phyloP scores from a whole-genome alignment of 2,888 invertebrate species.

The Psylliodes chrysocephalus region DNA sequence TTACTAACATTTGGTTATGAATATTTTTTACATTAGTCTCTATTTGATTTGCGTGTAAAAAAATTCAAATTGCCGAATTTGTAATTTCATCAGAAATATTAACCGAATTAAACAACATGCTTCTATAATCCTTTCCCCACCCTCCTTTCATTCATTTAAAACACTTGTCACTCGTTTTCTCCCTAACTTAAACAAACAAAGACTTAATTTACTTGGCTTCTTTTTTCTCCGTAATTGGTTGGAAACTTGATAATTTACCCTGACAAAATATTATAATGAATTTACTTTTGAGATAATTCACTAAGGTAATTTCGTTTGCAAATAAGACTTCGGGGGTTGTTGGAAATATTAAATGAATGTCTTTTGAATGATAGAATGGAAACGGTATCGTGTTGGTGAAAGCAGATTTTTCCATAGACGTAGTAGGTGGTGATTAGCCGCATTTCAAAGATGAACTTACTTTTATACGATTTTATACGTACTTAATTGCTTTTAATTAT shows the following conservation, averaged over 20 bases:
- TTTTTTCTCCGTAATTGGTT: conserved; percentile 19
- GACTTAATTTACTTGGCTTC: conserved; percentile 11
- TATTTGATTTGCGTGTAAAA: too few species aligned
- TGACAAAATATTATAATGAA: conserved; percentile 23
- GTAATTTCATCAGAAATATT: too few species aligned
- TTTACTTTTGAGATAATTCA: conserved; percentile 25
- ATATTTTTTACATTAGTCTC: too few species aligned
- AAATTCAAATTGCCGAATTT: too few species aligned
- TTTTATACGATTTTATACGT: too few species aligned
- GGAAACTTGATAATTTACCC: conserved; percentile 11
- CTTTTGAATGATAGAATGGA: not conserved
- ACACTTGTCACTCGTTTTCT: conserved; percentile 3
- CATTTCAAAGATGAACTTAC: too few species aligned
- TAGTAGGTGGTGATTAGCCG: too few species aligned
- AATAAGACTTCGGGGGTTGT: conserved; percentile 5
- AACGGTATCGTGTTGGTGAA: too few species aligned
- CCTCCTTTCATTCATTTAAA: not conserved
- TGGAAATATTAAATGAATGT: not conserved
- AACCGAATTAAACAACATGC: not conserved
- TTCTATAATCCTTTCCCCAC: not conserved
- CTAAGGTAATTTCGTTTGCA: conserved; percentile 20
- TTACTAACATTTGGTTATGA: too few species aligned
- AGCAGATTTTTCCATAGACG: too few species aligned
- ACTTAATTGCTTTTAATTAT: too few species aligned
- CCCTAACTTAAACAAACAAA: conserved; percentile 16